Base-by-base conservation (phyloP, 2,888 invertebrate species). In the Microctonus aethiopoides region DNA sequence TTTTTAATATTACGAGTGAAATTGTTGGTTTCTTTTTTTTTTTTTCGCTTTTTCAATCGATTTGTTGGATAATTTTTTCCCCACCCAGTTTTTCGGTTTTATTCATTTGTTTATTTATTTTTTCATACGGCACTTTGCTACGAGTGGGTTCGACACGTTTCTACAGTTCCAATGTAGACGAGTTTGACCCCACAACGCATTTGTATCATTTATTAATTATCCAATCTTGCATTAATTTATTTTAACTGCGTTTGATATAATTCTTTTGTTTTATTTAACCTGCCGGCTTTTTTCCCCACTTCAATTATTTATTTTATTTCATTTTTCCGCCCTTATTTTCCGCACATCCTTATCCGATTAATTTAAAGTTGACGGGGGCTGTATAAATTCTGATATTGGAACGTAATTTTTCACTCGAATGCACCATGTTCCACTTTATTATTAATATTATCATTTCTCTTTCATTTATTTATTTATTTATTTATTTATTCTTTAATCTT, bases 101-200 rank as follows among this genome's bases (percentile, higher is more conserved):
- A 11, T 26, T 39, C 29, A 3, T 29, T 26, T 16, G 26, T 16
- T 46, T 29, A 16, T 13, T 39, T 46, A n/a, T 39, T 1, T 36
- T n/a, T 20, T 51, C 29, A 3, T 29, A 7, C 29, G 3, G 4
- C 29, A 24, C n/a, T 36, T 52, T 51, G 24, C 13, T 36, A 39
- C 32, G 20, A 36, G 10, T 34, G 20, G 22, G 29, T n/a, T n/a
- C 9, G 62, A 41, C 26, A 26, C 67, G 11, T 72, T 72, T 72
- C 77, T 76, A 77, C 77, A 78, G 75, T 78, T 80, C 77, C 75
- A 76, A 75, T 76, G 76, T 78, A 78, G 78, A 75, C 70, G 74
- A 64, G n/a, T 22, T 32, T 24, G n/a, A 36, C n/a, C 39, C 39
- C 39, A 39, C 10, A 10, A 36, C 39, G n/a, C 39, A 39, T 39